These are phyloP conservation scores for Rissa tridactyla DNA, from an alignment of 2,113 vertebrate genomes.

Conservation along the genomic window DNA sequence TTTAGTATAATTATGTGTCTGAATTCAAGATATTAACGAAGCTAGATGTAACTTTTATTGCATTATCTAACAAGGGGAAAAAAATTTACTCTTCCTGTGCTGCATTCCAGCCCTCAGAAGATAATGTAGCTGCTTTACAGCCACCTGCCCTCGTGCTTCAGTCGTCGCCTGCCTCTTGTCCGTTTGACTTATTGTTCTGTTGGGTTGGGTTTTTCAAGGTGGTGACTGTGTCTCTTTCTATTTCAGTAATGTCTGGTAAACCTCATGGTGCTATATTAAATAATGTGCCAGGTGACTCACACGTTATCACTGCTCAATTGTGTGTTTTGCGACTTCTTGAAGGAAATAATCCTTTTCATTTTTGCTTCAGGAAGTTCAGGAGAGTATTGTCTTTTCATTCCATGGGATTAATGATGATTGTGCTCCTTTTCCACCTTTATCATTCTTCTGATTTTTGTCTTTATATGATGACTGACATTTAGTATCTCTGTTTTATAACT, in stretches of 20 bases:
- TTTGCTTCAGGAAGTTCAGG: background rate
- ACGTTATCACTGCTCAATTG: background rate
- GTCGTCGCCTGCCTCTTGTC: background rate
- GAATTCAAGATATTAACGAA: background rate
- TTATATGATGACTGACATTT: background rate
- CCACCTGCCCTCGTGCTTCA: background rate
- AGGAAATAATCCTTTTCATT: background rate
- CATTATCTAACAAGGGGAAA: background rate
- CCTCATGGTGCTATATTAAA: background rate
- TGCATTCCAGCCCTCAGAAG: background rate
- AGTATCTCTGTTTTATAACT: background rate
- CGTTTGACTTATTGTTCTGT: background rate
- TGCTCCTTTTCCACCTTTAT: background rate
- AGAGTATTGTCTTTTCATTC: background rate
- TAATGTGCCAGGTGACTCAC: background rate
- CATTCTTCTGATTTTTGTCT: background rate
- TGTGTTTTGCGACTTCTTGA: background rate
- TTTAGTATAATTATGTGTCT: background rate
- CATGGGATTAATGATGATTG: background rate
- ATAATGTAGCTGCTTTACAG: background rate
- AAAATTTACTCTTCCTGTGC: background rate
- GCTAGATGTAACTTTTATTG: background rate
- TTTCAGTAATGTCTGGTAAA: background rate
- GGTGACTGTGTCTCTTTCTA: background rate
- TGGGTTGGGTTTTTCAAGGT: background rate